Evolutionary conservation across 2,113 vertebrate genomes (phyloP).

Genomic region (Bubo blakistoni): DNA sequence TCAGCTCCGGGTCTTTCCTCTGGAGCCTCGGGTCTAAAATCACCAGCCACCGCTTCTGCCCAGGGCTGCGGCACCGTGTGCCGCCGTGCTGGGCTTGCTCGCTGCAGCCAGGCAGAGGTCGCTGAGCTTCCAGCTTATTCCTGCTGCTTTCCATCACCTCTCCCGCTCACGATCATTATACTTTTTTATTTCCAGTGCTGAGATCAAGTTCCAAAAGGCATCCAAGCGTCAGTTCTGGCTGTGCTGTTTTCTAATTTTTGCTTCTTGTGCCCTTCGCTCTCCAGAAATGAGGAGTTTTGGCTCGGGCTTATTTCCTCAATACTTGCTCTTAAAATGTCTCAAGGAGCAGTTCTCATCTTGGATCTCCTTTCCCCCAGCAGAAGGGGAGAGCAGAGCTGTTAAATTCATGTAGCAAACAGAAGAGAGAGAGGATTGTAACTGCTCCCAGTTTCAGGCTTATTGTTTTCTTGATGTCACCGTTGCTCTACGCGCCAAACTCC

Average conservation of each 20-base stretch:
- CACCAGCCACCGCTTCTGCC: too few relatives aligned
- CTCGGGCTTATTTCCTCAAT: neutral
- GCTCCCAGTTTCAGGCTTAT: neutral
- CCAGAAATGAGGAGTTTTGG: neutral
- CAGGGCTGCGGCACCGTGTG: rapidly evolving
- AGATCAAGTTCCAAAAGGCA: neutral
- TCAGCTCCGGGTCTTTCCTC: neutral
- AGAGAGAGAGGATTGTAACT: neutral
- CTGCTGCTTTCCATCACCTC: neutral
- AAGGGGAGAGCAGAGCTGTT: neutral
- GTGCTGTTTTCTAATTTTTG: neutral
- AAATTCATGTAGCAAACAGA: neutral
- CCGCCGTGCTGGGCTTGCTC: rapidly evolving
- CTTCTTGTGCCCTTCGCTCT: neutral
- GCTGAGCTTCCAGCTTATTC: neutral
- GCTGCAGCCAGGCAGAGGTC: neutral
- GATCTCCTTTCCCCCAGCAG: neutral
- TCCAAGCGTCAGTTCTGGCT: rapidly evolving
- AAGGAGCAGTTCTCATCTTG: neutral
- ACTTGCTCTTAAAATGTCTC: neutral
- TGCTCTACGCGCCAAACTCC: neutral
- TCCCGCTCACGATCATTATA: neutral
- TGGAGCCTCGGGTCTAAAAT: rapidly evolving
- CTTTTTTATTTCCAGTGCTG: neutral
- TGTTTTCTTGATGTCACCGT: neutral